phyloP scores from a whole-genome alignment of 1,140 invertebrate genomes.

The Battus philenor region DNA sequence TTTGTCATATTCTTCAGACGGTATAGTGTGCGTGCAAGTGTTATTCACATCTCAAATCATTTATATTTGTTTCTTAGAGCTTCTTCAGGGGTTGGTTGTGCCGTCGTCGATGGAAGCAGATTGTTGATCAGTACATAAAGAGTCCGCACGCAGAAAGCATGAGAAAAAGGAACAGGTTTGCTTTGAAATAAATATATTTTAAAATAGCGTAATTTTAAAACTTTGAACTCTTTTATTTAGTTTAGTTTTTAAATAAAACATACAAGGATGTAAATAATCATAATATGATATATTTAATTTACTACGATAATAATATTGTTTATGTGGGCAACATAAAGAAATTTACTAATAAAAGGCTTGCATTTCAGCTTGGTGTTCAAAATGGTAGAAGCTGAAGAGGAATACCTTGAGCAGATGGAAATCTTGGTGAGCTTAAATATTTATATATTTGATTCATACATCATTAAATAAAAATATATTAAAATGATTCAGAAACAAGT shows the following conservation, averaged over 20 bases:
- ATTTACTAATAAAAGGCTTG: too few relatives aligned
- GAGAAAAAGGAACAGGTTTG: constrained; percentile 91
- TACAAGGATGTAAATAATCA: not conserved
- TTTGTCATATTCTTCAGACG: too few relatives aligned
- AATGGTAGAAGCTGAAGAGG: constrained; percentile 94
- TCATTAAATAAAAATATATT: too few relatives aligned
- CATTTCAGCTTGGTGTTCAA: constrained; percentile 89
- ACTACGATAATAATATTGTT: too few relatives aligned
- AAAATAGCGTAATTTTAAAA: not conserved
- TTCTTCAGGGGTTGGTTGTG: constrained; percentile 97
- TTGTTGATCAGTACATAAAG: constrained; percentile 96
- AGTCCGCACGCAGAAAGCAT: constrained; percentile 96
- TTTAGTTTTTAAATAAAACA: not conserved
- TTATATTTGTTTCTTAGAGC: too few relatives aligned
- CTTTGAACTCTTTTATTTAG: not conserved
- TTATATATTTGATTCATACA: too few relatives aligned
- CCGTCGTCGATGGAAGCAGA: constrained; percentile 95
- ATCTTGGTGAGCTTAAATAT: constrained; percentile 78
- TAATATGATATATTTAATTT: too few relatives aligned
- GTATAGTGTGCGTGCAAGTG: too few relatives aligned
- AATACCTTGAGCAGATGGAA: constrained; percentile 95
- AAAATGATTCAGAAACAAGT: too few relatives aligned
- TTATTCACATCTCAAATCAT: too few relatives aligned
- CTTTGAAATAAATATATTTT: not conserved
- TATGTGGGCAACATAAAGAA: too few relatives aligned